Conservation (phyloP, 2,113 vertebrate genomes). For the Illadopsis cleaveri region DNA sequence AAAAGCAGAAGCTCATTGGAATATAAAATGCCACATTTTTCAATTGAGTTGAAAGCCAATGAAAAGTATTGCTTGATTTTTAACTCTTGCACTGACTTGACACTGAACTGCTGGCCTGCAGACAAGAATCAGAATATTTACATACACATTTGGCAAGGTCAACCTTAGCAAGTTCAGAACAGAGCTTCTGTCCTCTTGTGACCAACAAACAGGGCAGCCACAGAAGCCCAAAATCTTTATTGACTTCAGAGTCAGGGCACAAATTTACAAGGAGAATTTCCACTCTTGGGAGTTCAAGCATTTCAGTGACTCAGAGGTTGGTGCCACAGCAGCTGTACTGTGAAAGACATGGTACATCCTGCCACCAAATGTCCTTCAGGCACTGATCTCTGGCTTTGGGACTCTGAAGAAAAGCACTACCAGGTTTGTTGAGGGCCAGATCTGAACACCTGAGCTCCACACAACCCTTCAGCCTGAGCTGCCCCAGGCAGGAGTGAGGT, state of each 20-base stretch:
- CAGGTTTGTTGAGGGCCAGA: neutral
- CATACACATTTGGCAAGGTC: neutral
- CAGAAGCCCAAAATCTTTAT: neutral
- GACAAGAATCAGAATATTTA: neutral
- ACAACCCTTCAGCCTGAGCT: neutral
- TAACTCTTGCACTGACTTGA: neutral
- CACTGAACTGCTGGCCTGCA: neutral
- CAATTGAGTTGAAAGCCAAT: neutral
- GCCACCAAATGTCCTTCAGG: neutral
- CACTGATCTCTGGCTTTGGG: neutral
- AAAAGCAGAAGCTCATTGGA: neutral
- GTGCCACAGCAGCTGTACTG: accelerated
- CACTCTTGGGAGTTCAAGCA: neutral
- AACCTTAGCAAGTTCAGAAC: neutral
- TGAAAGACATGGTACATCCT: neutral
- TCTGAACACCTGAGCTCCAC: neutral
- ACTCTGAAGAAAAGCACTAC: neutral
- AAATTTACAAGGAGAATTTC: neutral
- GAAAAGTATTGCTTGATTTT: neutral
- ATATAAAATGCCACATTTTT: neutral
- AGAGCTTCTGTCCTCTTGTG: neutral
- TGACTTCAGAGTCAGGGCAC: neutral
- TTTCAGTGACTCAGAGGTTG: neutral
- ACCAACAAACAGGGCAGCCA: no score
- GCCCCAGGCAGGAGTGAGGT: neutral